These are phyloP conservation scores for Steatocranus sp. DNA, from an alignment of 2,797 vertebrate species.

Conservation along the genomic window DNA sequence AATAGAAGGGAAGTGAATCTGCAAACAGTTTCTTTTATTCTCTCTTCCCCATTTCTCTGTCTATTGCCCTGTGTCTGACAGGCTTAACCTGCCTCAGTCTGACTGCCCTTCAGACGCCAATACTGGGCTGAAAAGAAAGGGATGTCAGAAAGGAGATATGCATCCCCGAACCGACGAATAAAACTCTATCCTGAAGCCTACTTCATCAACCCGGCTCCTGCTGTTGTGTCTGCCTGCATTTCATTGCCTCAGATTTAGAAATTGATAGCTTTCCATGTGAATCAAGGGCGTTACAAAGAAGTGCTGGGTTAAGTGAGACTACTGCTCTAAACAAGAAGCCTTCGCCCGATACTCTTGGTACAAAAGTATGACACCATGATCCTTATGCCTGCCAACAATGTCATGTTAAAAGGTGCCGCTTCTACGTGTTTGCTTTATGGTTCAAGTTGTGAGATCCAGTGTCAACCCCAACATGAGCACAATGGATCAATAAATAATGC, in stretches of 20 bases:
- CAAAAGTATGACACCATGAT: not conserved
- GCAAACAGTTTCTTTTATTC: constrained; percentile 47
- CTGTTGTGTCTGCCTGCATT: constrained; percentile 27
- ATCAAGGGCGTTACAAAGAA: not conserved
- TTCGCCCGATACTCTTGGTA: not conserved
- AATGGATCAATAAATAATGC: not conserved
- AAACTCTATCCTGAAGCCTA: constrained; percentile 1
- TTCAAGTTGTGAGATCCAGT: not conserved
- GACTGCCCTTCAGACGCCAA: constrained; percentile 28
- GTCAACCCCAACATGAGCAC: not conserved
- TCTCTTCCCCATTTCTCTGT: constrained; percentile 43
- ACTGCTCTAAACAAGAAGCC: not conserved
- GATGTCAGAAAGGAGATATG: not conserved
- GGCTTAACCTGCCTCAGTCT: constrained; percentile 13
- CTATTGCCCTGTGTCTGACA: constrained; percentile 5
- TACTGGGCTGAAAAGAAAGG: not conserved
- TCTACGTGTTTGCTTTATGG: not conserved
- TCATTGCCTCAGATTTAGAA: constrained; percentile 15
- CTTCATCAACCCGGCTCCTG: constrained; percentile 13
- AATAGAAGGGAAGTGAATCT: constrained; percentile 57
- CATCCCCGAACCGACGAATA: not conserved
- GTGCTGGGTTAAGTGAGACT: not conserved
- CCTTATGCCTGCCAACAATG: not conserved
- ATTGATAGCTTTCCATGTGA: not conserved
- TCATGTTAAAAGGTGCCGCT: not conserved